Base-by-base conservation (phyloP, 2,113 vertebrate genomes). In the Cephalopholis sonnerati region DNA sequence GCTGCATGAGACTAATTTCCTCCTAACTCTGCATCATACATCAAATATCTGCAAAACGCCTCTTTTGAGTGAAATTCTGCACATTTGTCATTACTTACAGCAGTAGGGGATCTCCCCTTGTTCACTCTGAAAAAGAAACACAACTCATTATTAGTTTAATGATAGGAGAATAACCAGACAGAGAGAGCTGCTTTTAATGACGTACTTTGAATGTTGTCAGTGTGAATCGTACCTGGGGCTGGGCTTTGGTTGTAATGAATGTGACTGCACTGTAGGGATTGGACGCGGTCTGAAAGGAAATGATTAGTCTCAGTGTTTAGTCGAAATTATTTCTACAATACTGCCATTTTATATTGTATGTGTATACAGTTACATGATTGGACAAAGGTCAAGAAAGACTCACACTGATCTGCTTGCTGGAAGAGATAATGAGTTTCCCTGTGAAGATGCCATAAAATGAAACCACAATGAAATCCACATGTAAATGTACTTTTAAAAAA, bases 191-290 rank as follows among this genome's bases (percentile, higher is more conserved):
- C n/a, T 29, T 12, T 50, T 51, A 16, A 51, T 39, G 22, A 7
- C 22, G 1, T 4, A 20, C 53, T 50, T 46, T 8, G 29, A 36
- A 50, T 62, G 2, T 27, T 41, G 54, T 39, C 10, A 41, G 77
- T 84, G 59, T 41, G 12, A 48, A 77, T 85, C 7, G 32, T 91
- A 96, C 95, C 95, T 94, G 48, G 94, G 94, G 84, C 90, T 93
- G 51, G 89, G 92, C 72, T 67, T 94, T 12, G 93, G 94, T 11
- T 88, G 91, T 12, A 92, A 83, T 18, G 75, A 69, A 64, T 89
- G 65, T 12, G 77, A 67, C 9, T 53, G 85, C 22, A 36, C 32
- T 5, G 7, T 32, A 25, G 63, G 74, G 59, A 57, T 27, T 44
- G 73, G 55, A 63, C 11, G 22, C 58, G 48, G 25, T 72, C 91